Evolutionary conservation across 2,888 invertebrate species (phyloP), one percentile per base, ranked within the genome.

Genomic region (Metacarcinus magister): DNA sequence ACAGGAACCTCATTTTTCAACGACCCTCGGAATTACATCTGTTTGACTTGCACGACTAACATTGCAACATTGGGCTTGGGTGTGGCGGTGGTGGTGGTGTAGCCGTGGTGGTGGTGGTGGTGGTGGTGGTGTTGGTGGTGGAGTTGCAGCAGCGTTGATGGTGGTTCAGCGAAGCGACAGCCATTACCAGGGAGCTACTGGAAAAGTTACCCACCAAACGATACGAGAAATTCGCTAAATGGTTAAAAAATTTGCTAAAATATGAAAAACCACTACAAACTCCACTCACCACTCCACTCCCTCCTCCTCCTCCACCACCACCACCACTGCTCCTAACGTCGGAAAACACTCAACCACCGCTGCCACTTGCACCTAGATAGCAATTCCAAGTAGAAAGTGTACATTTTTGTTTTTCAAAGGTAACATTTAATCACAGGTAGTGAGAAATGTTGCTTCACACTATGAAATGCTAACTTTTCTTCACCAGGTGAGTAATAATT

Each of bases 181-280:
- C 82, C 82, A 82, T 82, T 82, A 82, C 28, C 28, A 28, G 82
- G 32, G 82, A 82, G 82, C 82, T 82, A 82, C 82, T 82, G 32
- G 82, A 28, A 82, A 82, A 82, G 82, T 82, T 82, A 7, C 32
- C 28, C 82, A 32, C 82, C 32, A 82, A 82, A 82, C 82, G 82
- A 82, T 82, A 82, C 82, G 82, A 82, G 82, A 82, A 82, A 82
- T 82, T 82, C 82, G 82, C 82, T 32, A 82, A 82, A 82, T 82
- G 82, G 82, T 32, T 82, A 82, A 82, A 82, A 75, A 82, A 82
- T 28, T 32, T 10, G 10, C 28, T 82, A 32, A 82, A 82, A 82
- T 82, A 82, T 82, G 28, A 82, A 32, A 82, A 82, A 82, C 82
- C 82, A 32, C 82, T 82, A 82, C 32, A 82, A 82, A 23, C 82